A percentile compares a stretch with the other conserved stretches of the same genome.
Evolutionary conservation across 2,113 vertebrate genomes (phyloP).

Genomic region (Opisthocomus hoazin): DNA sequence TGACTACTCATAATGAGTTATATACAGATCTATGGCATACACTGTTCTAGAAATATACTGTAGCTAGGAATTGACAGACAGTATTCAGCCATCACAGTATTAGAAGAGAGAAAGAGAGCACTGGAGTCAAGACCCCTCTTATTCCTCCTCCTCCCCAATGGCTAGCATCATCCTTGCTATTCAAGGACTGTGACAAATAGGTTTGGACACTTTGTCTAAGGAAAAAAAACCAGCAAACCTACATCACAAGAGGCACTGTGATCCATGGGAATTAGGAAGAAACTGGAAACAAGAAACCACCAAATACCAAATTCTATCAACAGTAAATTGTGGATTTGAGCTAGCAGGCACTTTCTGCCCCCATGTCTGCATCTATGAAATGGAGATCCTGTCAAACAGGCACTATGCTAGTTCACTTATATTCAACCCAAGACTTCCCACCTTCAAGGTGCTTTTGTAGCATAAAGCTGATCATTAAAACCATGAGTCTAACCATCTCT

Average conservation of each 20-base stretch:
- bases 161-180: neutral
- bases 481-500: neutral
- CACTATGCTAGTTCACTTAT: rapidly evolving
- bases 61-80: neutral
- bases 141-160: neutral
- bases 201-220: neutral
- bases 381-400: neutral
- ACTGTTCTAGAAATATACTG: neutral
- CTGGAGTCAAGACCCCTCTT: neutral
- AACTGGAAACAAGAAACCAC: neutral
- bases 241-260: neutral
- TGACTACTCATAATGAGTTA: neutral
- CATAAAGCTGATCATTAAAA: neutral
- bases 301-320: neutral
- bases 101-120: neutral
- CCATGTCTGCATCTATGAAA: neutral
- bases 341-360: neutral
- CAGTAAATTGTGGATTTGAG: neutral
- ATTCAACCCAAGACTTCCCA: neutral
- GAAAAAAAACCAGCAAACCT: neutral
- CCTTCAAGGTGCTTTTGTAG: neutral
- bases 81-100: neutral
- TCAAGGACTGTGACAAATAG: neutral
- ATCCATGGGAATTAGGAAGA: neutral
- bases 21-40: neutral